phyloP scores from a whole-genome alignment of 2,113 vertebrate species.

The Oenanthe melanoleuca region DNA sequence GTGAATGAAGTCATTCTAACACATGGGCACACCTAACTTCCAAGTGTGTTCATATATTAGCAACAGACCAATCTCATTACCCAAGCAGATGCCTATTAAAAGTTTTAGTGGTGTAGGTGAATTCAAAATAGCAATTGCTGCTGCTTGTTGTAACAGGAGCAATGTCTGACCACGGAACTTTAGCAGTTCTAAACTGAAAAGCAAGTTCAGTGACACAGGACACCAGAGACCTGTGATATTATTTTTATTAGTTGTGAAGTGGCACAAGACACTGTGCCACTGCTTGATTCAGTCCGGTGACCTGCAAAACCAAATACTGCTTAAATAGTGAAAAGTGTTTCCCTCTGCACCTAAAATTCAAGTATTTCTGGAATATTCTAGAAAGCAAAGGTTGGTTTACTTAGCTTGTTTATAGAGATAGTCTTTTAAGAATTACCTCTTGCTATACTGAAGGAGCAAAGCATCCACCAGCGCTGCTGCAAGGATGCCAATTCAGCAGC shows the following conservation, averaged over 20 bases:
- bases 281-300: not conserved
- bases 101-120: not conserved
- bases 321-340: not conserved
- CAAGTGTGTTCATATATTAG: not conserved
- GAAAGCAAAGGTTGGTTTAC: not conserved
- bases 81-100: not conserved
- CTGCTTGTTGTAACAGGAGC: not conserved
- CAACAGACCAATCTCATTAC: not conserved
- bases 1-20: conserved; percentile 4
- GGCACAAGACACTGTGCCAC: not conserved
- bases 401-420: not conserved
- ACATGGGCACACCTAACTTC: conserved; percentile 8
- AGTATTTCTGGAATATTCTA: not conserved
- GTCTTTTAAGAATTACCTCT: not conserved
- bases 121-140: not conserved
- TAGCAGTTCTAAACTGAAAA: not conserved
- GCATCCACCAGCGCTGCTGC: not conserved
- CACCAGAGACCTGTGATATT: not conserved
- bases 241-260: not conserved
- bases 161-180: not conserved
- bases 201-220: not conserved
- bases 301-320: not conserved
- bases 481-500: not conserved
- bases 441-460: not conserved
- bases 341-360: not conserved